Percentiles rank a stretch among this genome's conserved stretches.
These are phyloP conservation scores for Aplysina aerophoba DNA, from an alignment of 37 sponge, comb jelly and placozoan species.

Conservation along the genomic window DNA sequence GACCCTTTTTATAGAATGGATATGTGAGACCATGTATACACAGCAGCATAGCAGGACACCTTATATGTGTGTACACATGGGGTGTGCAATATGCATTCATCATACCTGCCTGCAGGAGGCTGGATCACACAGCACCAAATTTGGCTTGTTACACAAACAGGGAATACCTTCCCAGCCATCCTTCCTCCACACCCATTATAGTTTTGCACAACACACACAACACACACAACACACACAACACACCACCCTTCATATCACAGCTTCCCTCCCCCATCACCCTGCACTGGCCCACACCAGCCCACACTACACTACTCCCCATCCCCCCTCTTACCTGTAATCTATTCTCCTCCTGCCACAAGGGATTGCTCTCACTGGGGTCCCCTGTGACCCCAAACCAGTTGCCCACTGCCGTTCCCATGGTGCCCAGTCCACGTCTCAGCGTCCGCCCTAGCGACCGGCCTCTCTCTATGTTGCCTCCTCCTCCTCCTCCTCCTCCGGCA, in stretches of 20 bases:
- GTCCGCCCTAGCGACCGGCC: conserved; percentile 24
- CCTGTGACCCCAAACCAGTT: conserved; percentile 89
- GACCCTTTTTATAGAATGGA: too few relatives aligned
- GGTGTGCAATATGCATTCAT: too few relatives aligned
- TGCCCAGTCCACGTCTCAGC: conserved; percentile 30
- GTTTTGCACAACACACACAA: neutral
- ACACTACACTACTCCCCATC: neutral
- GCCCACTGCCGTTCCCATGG: conserved; percentile 60
- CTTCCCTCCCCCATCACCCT: too few relatives aligned
- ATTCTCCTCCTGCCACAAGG: neutral
- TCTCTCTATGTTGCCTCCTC: neutral
- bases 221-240: neutral
- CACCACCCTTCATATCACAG: neutral
- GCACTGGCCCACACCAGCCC: neutral
- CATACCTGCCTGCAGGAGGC: too few relatives aligned
- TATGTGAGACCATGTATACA: too few relatives aligned
- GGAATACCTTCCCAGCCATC: neutral
- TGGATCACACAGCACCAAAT: too few relatives aligned
- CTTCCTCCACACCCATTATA: neutral
- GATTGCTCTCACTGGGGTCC: conserved; percentile 46
- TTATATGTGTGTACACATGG: too few relatives aligned
- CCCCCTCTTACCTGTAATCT: conserved; percentile 19
- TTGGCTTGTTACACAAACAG: neutral
- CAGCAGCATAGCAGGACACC: too few relatives aligned
- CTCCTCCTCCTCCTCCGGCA: neutral